phyloP scores from a whole-genome alignment of 2,888 invertebrate genomes.

The Ischnus inquisitorius region DNA sequence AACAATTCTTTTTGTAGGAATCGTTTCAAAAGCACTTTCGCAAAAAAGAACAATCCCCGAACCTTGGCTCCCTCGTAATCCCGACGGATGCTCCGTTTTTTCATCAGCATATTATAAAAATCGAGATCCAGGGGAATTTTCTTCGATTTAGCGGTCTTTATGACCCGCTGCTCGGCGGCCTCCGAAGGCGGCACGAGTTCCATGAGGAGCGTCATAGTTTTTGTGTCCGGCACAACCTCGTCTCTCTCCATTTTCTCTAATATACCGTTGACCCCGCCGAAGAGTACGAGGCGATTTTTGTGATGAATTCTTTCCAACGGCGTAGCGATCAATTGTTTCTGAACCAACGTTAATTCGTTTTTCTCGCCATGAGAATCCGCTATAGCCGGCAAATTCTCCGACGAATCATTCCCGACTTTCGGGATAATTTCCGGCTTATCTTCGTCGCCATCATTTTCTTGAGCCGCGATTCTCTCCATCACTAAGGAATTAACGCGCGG shows the following conservation, averaged over 20 bases:
- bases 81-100: conserved; percentile 90
- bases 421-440: neutral
- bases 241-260: conserved; percentile 90
- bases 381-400: conserved; percentile 40
- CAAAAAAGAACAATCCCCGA: conserved; percentile 78
- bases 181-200: conserved; percentile 89
- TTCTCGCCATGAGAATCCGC: neutral
- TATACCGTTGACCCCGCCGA: conserved; percentile 93
- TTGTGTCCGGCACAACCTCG: conserved; percentile 90
- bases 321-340: neutral
- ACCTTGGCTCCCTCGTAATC: conserved; percentile 91
- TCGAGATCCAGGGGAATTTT: conserved; percentile 91
- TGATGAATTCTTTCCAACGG: conserved; percentile 73
- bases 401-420: neutral
- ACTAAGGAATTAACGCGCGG: conserved; percentile 79
- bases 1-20: no score
- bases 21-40: no score
- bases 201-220: conserved; percentile 92
- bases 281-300: conserved; percentile 90
- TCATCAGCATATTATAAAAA: conserved; percentile 95
- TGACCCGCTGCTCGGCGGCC: conserved; percentile 90
- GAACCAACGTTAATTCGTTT: neutral
- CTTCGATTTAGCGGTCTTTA: conserved; percentile 88
- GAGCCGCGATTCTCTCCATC: conserved; percentile 87
- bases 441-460: neutral